Conservation (phyloP, 2,797 vertebrate genomes). For the Loris lydekkerianus region DNA sequence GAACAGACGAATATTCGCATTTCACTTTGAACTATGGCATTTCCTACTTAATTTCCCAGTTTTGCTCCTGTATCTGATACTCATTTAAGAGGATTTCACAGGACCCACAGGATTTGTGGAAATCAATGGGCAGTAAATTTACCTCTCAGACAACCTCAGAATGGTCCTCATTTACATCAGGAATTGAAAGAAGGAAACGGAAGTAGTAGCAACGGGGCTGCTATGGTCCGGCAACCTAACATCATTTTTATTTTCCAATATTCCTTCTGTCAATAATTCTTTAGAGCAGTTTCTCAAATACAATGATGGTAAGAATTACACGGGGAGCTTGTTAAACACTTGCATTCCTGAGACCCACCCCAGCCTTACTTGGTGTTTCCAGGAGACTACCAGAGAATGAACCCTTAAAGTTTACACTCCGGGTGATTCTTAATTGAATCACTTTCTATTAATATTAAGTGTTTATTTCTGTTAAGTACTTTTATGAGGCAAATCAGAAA, state of each 20-base stretch:
- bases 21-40: slow-evolving; percentile 67
- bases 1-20: slow-evolving; percentile 10
- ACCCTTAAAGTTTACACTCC: neutral
- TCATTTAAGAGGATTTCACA: slow-evolving; percentile 78
- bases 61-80: slow-evolving; percentile 82
- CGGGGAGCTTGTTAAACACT: slow-evolving; percentile 32
- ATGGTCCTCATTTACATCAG: slow-evolving; percentile 69
- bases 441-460: neutral
- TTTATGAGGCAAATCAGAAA: slow-evolving; percentile 31
- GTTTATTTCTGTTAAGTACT: slow-evolving; percentile 43
- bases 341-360: neutral
- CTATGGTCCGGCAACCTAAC: neutral
- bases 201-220: neutral
- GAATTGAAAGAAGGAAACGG: slow-evolving; percentile 43
- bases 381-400: neutral
- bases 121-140: slow-evolving; percentile 82
- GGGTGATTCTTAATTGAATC: slow-evolving; percentile 12
- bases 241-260: slow-evolving; percentile 18
- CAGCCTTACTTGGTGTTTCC: slow-evolving; percentile 11
- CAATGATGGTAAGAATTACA: neutral
- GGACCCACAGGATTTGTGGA: slow-evolving; percentile 74
- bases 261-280: neutral
- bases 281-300: neutral
- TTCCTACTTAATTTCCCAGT: slow-evolving; percentile 79
- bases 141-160: slow-evolving; percentile 65